Evolutionary conservation across 2,888 invertebrate genomes (phyloP), one percentile per base, ranked within the genome.

Genomic region (Eumerus sabulonum): DNA sequence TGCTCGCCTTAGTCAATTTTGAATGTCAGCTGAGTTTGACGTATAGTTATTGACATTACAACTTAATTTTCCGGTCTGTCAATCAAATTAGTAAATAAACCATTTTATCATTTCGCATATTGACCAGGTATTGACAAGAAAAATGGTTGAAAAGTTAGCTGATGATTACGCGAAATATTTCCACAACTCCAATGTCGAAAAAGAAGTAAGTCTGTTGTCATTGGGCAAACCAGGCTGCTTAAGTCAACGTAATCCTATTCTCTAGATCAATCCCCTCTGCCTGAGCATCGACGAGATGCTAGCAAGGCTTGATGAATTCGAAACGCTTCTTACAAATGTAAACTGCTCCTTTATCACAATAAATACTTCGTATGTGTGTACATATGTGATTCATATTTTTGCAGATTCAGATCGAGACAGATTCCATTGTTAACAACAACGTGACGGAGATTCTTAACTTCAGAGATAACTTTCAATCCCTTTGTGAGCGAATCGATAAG

Each of bases 271-370:
- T 86, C 91, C 91, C 1, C 90, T 93, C 17, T 92, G 92, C 86
- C 91, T 91, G 84, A 91, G 91, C 68, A 91, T 93, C 47, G 93
- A 93, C 82, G 92, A 93, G 84, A 93, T 93, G 92, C 85, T 93
- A 56, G 92, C 92, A 0, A 89, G 93, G 73, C 88, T 93, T 18
- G 93, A 93, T 86, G 93, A 93, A 85, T 90, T 93, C 79, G 91
- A 92, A 81, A 92, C 92, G 82, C 90, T 93, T 50, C 85, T 93
- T 36, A 90, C 91, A 79, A 91, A 92, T 86, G 90, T 93, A 76
- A 89, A 42, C 38, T 40, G n/a, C 5, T n/a, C n/a, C 1, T n/a
- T 9, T 40, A 40, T 36, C 36, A 36, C n/a, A n/a, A n/a, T n/a
- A n/a, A 27, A 27, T 27, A 7, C 27, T 7, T 27, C 27, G n/a